These are phyloP conservation scores for Autographa gamma DNA, from an alignment of 2,888 invertebrate species.

Conservation along the genomic window DNA sequence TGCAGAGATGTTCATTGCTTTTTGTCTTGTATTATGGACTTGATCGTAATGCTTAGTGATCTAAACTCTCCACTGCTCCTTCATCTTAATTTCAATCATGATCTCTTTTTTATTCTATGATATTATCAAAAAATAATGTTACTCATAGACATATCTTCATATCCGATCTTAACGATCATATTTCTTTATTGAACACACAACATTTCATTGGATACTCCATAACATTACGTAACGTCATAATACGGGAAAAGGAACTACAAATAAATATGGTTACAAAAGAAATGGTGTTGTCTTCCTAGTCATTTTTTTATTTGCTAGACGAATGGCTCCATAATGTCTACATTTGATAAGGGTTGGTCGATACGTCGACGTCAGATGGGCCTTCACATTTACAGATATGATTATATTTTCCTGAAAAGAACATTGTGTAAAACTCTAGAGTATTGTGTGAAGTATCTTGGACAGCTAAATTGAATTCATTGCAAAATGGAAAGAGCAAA, in stretches of 20 bases:
- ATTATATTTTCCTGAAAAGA: conserved; percentile 55
- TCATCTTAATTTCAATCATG: background rate
- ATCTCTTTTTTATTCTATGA: no score
- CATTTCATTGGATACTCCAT: conserved; percentile 38
- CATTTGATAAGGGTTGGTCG: conserved; percentile 80
- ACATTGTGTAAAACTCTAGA: conserved; percentile 22
- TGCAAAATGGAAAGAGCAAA: background rate
- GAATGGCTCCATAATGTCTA: conserved; percentile 74
- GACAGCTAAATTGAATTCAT: background rate
- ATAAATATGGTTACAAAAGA: conserved; percentile 51
- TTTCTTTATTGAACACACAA: conserved; percentile 17
- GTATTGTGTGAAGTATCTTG: conserved; percentile 14
- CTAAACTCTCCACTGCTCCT: conserved; percentile 7
- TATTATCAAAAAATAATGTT: no score
- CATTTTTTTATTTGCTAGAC: conserved; percentile 67
- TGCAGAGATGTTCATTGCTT: conserved; percentile 58
- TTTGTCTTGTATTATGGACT: conserved; percentile 35
- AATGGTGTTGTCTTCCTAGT: conserved; percentile 50
- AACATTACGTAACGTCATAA: conserved; percentile 33
- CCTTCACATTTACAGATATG: conserved; percentile 62
- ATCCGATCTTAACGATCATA: conserved; percentile 9
- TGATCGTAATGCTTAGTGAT: conserved; percentile 13
- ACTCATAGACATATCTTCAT: background rate
- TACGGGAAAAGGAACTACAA: conserved; percentile 36
- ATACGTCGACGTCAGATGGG: conserved; percentile 64